These are phyloP conservation scores for Trichacis sp. DNA, from an alignment of 2,888 invertebrate species.

Conservation along the genomic window DNA sequence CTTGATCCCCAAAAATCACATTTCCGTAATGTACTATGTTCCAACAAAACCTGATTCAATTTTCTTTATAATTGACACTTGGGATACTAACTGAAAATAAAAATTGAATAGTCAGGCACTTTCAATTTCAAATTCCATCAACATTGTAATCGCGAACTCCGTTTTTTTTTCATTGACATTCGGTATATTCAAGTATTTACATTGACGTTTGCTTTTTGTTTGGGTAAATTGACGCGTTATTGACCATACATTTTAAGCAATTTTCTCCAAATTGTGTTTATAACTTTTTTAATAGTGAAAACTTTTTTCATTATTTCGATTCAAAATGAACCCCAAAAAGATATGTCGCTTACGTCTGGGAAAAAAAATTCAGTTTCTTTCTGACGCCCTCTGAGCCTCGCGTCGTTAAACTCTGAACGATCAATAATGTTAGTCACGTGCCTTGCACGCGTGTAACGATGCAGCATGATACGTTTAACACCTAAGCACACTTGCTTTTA, in stretches of 20 bases:
- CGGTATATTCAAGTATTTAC: slow-evolving; percentile 27
- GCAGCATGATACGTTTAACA: slow-evolving; percentile 46
- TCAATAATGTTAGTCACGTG: slow-evolving; percentile 51
- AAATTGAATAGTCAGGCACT: slow-evolving; percentile 55
- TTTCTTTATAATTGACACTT: slow-evolving; percentile 55
- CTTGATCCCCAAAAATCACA: slow-evolving; percentile 8
- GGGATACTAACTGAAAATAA: slow-evolving; percentile 47
- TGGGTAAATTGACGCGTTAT: slow-evolving; percentile 31
- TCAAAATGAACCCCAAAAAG: slow-evolving; percentile 14
- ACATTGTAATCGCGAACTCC: slow-evolving; percentile 10
- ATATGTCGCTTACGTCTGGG: slow-evolving; percentile 7
- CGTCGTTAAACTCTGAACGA: slow-evolving; percentile 46
- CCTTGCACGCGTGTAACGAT: slow-evolving; percentile 47
- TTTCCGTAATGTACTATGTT: too few species aligned
- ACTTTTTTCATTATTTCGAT: too few species aligned
- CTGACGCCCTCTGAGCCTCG: slow-evolving; percentile 36
- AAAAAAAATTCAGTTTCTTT: slow-evolving; percentile 22
- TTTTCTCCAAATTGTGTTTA: not conserved
- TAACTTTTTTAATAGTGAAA: not conserved
- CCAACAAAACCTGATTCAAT: slow-evolving; percentile 26
- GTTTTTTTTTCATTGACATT: slow-evolving; percentile 22
- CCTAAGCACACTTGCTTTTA: slow-evolving; percentile 24
- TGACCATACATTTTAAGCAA: slow-evolving; percentile 22
- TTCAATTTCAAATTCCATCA: slow-evolving; percentile 33
- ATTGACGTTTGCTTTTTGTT: slow-evolving; percentile 25